Percentiles rank a stretch among this genome's conserved stretches.
Conservation (phyloP, 2,113 vertebrate genomes). For the Megaleporinus macrocephalus region DNA sequence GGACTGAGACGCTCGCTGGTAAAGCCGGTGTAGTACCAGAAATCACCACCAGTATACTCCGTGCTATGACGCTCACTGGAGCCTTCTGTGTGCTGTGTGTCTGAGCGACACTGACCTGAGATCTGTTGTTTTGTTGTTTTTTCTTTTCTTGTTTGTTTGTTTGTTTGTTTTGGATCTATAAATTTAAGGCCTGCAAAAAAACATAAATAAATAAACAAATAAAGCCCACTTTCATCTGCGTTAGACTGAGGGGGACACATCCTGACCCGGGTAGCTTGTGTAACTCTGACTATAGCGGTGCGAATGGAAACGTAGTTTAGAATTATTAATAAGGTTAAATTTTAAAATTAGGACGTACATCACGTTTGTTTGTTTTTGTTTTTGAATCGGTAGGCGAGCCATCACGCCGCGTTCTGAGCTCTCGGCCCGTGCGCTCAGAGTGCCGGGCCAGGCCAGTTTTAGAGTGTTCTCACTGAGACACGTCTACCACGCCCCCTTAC, state of each 20-base stretch:
- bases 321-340: slow-evolving; percentile 16
- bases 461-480: slow-evolving; percentile 66
- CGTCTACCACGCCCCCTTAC: slow-evolving; percentile 59
- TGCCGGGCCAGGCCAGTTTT: slow-evolving; percentile 58
- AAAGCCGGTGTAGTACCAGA: background rate
- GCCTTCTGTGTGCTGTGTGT: background rate
- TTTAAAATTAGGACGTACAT: slow-evolving; percentile 23
- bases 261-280: background rate
- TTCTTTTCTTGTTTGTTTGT: too few species aligned
- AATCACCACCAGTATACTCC: background rate
- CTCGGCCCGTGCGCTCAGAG: slow-evolving; percentile 58
- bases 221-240: background rate
- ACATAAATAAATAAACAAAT: background rate
- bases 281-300: slow-evolving; percentile 13
- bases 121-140: background rate
- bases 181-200: background rate
- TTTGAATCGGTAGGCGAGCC: slow-evolving; percentile 11
- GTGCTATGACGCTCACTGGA: background rate
- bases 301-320: slow-evolving; percentile 4
- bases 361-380: slow-evolving; percentile 22
- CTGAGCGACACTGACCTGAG: background rate
- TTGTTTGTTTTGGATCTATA: background rate
- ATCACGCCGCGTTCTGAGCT: slow-evolving; percentile 51
- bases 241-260: background rate
- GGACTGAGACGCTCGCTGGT: background rate